A percentile compares a stretch with the other conserved stretches of the same genome.
phyloP scores from a whole-genome alignment of 2,888 invertebrate species.

The Kryphioiulus occultus region DNA sequence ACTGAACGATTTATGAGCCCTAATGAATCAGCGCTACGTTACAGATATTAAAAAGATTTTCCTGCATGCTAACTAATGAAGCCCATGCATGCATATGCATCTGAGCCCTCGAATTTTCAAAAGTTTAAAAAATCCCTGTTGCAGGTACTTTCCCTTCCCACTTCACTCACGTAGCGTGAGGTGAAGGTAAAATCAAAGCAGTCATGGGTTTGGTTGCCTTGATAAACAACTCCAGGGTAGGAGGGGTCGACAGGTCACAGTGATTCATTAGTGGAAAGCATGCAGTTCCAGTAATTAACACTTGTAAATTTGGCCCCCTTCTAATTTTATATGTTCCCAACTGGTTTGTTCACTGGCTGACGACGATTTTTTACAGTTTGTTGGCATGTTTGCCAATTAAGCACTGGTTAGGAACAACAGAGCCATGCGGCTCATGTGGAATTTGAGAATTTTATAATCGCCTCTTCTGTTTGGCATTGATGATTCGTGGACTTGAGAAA shows the following conservation, averaged over 20 bases:
- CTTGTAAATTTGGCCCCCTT: neutral
- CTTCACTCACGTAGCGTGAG: neutral
- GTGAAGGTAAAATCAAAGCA: neutral
- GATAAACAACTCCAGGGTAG: neutral
- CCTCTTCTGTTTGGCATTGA: neutral
- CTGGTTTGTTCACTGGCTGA: neutral
- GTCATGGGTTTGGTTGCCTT: neutral
- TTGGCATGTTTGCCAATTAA: neutral
- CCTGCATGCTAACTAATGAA: constrained; percentile 35
- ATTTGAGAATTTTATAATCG: too few species aligned
- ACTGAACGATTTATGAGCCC: constrained; percentile 49
- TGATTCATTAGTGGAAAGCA: constrained; percentile 46
- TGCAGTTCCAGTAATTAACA: constrained; percentile 45
- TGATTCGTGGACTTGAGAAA: too few species aligned
- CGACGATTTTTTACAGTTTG: neutral
- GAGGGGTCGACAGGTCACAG: neutral
- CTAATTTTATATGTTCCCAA: neutral
- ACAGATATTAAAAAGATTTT: constrained; percentile 41
- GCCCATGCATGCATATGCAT: neutral
- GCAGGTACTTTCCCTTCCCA: neutral
- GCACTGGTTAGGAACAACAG: neutral
- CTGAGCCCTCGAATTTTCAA: neutral
- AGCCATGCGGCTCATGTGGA: neutral
- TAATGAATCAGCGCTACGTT: constrained; percentile 51
- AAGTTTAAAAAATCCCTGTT: neutral